Conservation (phyloP, 1,140 invertebrate species). For the Samia ricini region DNA sequence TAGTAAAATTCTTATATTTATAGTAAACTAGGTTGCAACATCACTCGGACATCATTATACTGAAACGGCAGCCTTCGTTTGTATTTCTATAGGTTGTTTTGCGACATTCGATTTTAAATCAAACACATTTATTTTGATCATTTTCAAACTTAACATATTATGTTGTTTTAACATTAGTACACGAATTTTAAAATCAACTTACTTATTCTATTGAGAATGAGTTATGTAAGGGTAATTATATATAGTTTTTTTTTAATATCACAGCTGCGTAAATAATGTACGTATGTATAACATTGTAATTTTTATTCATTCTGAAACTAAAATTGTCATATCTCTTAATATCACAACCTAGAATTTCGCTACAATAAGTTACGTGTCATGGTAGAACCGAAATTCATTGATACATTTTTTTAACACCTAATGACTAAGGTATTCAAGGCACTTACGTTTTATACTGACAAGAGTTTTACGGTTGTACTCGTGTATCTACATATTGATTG, state of each 20-base stretch:
- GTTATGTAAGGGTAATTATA: not conserved
- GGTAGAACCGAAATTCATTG: slow-evolving; percentile 33
- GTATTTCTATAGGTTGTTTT: not conserved
- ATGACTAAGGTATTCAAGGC: slow-evolving; percentile 73
- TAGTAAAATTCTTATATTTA: slow-evolving; percentile 41
- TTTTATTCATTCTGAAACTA: not conserved
- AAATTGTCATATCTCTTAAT: slow-evolving; percentile 13
- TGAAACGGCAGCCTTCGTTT: not conserved
- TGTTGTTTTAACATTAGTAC: not conserved
- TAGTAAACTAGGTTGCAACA: slow-evolving; percentile 38
- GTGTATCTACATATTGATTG: slow-evolving; percentile 72
- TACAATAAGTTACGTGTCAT: slow-evolving; percentile 45
- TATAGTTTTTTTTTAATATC: slow-evolving; percentile 8
- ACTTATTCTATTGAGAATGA: slow-evolving; percentile 9
- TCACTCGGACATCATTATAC: slow-evolving; percentile 49
- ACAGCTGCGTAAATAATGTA: slow-evolving; percentile 11
- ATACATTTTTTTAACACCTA: slow-evolving; percentile 68
- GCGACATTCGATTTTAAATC: not conserved
- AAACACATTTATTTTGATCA: not conserved
- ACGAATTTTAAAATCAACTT: not conserved
- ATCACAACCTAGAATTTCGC: slow-evolving; percentile 61
- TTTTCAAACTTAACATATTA: not conserved
- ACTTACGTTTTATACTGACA: slow-evolving; percentile 69
- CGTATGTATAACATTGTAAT: not conserved
- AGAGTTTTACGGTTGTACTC: slow-evolving; percentile 69